phyloP scores from a whole-genome alignment of 2,113 vertebrate species.

The Peromyscus polionotus region DNA sequence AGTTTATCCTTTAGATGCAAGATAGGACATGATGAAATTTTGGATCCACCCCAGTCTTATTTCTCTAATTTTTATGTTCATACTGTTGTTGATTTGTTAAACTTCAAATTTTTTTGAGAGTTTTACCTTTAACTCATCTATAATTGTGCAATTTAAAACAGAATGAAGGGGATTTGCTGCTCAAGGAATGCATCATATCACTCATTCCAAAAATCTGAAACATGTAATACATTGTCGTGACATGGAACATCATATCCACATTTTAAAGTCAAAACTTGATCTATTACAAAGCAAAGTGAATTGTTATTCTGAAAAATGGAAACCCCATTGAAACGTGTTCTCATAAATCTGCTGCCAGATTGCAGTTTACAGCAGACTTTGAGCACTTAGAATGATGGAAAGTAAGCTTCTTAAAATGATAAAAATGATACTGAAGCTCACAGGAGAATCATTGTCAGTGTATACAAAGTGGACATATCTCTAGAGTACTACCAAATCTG shows the following conservation, averaged over 20 bases:
- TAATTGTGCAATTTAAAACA: not conserved
- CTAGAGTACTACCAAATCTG: not conserved
- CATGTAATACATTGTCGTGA: not conserved
- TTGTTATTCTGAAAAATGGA: slow-evolving; percentile 63
- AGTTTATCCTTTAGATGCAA: not conserved
- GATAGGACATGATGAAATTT: not conserved
- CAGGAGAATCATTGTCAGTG: not conserved
- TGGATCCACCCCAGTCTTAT: not conserved
- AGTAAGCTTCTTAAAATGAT: slow-evolving; percentile 53
- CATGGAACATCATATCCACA: not conserved
- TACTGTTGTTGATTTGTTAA: not conserved
- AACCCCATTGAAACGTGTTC: slow-evolving; percentile 47
- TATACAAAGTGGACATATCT: not conserved
- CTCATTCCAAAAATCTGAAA: slow-evolving; percentile 20
- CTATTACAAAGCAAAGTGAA: slow-evolving; percentile 59
- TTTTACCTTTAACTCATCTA: not conserved
- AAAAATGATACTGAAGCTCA: slow-evolving; percentile 6
- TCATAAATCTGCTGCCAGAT: slow-evolving; percentile 52
- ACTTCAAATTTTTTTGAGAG: not conserved
- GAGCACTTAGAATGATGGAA: slow-evolving; percentile 61
- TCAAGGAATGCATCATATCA: not conserved
- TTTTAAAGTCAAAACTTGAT: slow-evolving; percentile 61
- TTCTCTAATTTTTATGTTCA: not conserved
- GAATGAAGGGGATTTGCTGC: not conserved
- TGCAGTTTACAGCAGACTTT: slow-evolving; percentile 37